Base-by-base conservation (phyloP, 2,113 vertebrate genomes). In the Otis tarda region DNA sequence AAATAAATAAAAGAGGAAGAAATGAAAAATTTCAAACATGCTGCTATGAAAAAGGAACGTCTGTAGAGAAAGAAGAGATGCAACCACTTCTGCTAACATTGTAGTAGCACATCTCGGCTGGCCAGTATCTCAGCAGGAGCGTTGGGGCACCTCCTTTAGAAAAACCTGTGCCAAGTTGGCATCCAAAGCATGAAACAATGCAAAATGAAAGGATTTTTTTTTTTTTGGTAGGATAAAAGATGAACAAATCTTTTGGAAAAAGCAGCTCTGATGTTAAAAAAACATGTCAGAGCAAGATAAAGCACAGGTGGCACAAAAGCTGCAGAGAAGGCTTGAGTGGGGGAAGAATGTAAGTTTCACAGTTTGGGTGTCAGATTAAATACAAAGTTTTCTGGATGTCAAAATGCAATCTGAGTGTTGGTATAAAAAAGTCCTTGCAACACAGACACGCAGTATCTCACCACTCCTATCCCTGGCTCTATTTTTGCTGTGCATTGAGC, bases 321-420 rank as follows among this genome's bases (percentile, higher is more conserved):
- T 17, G 21, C 35, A 37, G 0, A 12, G 35, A 61, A 82, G n/a
- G 19, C 21, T 11, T 43, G 16, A 37, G 21, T 1, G 4, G 9
- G 39, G 10, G 10, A 73, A 74, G 27, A 86, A 61, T 53, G 79
- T 30, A 28, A 7, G 8, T 60, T 61, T 49, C 52, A 76, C 21
- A 76, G 64, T 56, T 20, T 41, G 22, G 28, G 18, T 43, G 20
- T 52, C 74, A 63, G 24, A 45, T 8, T 53, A 53, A 70, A 68
- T 22, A 39, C 14, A 53, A 33, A 31, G 22, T 25, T 52, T 63
- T 53, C 24, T 24, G 12, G 33, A 9, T 50, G 23, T 68, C 18
- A 13, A 61, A 89, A 39, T 50, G 41, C 37, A 85, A 23, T 41
- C 55, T 86, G 43, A 35, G 33, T 0, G 1, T 9, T 13, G 19